Evolutionary conservation across 2,113 vertebrate genomes (phyloP).

Genomic region (Arenaria interpres): DNA sequence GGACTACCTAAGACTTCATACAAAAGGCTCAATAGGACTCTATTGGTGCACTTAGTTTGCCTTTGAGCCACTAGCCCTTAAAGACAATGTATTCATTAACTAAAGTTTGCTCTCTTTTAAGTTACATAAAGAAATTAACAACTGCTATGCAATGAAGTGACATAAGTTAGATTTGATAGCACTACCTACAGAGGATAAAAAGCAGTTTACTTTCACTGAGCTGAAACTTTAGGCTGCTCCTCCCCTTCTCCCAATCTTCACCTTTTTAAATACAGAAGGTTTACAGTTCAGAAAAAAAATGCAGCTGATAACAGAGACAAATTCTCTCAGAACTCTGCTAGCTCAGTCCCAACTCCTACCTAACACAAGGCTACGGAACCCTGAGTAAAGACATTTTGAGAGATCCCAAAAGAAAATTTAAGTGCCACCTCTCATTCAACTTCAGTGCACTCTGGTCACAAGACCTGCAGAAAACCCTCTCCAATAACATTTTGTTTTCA

Average conservation of each 20-base stretch:
- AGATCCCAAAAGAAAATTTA: not conserved
- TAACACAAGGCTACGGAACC: rapidly evolving
- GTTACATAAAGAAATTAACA: not conserved
- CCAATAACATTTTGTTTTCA: not conserved
- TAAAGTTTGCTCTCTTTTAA: not conserved
- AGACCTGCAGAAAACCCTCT: not conserved
- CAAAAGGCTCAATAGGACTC: not conserved
- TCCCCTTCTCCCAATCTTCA: not conserved
- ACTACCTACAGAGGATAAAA: not conserved
- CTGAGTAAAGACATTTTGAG: not conserved
- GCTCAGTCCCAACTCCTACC: not conserved
- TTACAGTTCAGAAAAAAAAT: not conserved
- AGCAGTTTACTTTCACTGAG: not conserved
- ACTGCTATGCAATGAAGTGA: not conserved
- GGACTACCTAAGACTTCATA: not conserved
- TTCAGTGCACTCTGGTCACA: not conserved
- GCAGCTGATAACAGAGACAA: not conserved
- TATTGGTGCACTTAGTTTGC: not conserved
- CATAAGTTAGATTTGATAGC: not conserved
- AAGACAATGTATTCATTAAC: not conserved
- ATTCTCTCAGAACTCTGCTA: not conserved
- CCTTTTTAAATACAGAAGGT: not conserved
- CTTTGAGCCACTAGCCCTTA: not conserved
- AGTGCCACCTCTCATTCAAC: not conserved
- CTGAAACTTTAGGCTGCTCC: not conserved